Evolutionary conservation across 2,113 vertebrate genomes (phyloP).

Genomic region (Hiodon alosoides): DNA sequence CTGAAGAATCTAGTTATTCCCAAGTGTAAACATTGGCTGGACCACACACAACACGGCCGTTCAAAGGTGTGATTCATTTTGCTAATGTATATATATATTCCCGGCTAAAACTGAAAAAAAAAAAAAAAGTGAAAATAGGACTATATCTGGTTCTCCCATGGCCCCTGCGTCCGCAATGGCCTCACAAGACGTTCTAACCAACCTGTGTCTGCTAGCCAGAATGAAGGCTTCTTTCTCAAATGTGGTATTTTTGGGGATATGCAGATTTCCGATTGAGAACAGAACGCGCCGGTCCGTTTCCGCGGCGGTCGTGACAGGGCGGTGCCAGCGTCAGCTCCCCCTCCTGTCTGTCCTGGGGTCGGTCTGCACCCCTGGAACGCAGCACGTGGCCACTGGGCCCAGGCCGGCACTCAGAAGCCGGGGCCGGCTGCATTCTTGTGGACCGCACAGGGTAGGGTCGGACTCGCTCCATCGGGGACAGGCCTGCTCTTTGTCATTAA

Average conservation of each 20-base stretch:
- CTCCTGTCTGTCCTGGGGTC: no score
- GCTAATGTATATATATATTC: constrained; percentile 37
- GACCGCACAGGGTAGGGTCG: constrained; percentile 9
- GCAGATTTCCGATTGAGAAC: background rate
- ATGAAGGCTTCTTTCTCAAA: background rate
- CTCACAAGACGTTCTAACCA: constrained; percentile 28
- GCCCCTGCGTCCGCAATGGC: constrained; percentile 9
- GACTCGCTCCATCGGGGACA: constrained; percentile 43
- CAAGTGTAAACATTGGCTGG: constrained; percentile 52
- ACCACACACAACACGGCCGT: constrained; percentile 51
- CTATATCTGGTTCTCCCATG: constrained; percentile 6
- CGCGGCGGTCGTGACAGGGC: background rate
- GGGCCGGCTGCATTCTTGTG: constrained; percentile 18
- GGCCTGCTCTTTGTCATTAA: constrained; percentile 55
- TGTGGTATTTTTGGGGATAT: background rate
- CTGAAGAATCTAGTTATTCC: constrained; percentile 55
- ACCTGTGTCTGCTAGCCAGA: no score
- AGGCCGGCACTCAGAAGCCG: background rate
- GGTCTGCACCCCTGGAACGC: no score
- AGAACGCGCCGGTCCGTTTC: background rate
- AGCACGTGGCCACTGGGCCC: no score
- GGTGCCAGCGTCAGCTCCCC: background rate
- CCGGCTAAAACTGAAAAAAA: constrained; percentile 28
- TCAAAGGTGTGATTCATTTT: constrained; percentile 47
- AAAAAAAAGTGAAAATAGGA: background rate